Base-by-base conservation (phyloP, 2,888 invertebrate genomes). In the Atethmia centrago region DNA sequence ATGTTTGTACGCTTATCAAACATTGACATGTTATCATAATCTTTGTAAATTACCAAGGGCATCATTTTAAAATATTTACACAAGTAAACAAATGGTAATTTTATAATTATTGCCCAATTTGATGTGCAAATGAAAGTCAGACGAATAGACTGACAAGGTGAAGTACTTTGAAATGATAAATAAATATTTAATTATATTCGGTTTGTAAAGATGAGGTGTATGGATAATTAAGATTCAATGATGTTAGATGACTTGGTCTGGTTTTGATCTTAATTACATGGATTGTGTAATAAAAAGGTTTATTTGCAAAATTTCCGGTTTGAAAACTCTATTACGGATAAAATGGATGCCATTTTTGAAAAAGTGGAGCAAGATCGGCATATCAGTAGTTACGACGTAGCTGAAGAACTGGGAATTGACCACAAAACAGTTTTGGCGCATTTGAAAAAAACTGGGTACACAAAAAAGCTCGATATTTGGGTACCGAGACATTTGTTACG, bases 191-290 rank as follows among this genome's bases (percentile, higher is more conserved):
- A 70, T 64, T 31, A 40, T 62, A 31, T 62, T 74, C 47, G 28
- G n/a, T 36, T 12, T 14, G 25, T 31, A 56, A 68, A 72, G 55
- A 55, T 19, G 45, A 73, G 25, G 42, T 58, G 42, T 62, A 40
- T 62, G 25, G 25, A 56, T 69, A 59, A 28, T 63, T 66, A n/a
- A 53, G 49, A 66, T 61, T 55, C 69, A 65, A 80, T 79, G 21
- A 56, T 47, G 31, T 62, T 62, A 21, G 53, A 69, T n/a, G 25
- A 28, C 4, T 45, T 28, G 53, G 77, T 72, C 51, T 70, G 7
- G 16, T 16, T 4, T 55, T 69, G 72, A 80, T 80, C 77, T 64
- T 51, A 64, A 70, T 80, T 67, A 64, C 45, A 25, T 2, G 2
- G 10, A 70, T 64, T 66, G 31, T 31, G 7, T 45, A 7, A n/a